phyloP scores from a whole-genome alignment of 2,113 vertebrate species.

The Helogale parvula region DNA sequence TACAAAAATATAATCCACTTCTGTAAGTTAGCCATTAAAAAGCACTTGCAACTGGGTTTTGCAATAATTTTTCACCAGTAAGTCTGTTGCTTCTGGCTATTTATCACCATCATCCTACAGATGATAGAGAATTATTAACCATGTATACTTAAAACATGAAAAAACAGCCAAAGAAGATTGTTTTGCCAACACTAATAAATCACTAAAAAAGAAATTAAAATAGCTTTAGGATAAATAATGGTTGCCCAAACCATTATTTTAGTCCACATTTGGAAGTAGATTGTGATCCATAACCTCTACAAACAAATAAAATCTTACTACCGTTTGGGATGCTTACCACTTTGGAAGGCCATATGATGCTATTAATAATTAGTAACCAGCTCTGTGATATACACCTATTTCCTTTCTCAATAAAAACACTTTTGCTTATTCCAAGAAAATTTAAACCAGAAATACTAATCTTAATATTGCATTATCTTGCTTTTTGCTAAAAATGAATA shows the following conservation, averaged over 20 bases:
- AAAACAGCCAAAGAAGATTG: constrained; percentile 68
- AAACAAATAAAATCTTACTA: constrained; percentile 71
- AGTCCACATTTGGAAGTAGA: constrained; percentile 63
- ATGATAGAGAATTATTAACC: constrained; percentile 75
- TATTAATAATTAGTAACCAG: constrained; percentile 63
- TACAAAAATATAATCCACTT: constrained; percentile 58
- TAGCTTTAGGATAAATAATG: constrained; percentile 74
- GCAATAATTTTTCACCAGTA: constrained; percentile 79
- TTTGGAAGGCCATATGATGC: constrained; percentile 1
- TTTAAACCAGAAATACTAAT: constrained; percentile 42
- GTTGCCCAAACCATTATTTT: constrained; percentile 69
- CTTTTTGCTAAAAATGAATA: constrained; percentile 66
- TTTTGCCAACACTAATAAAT: constrained; percentile 79
- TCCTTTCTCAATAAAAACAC: constrained; percentile 32
- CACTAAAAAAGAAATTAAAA: constrained; percentile 81
- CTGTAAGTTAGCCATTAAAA: constrained; percentile 71
- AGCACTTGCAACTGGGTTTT: constrained; percentile 72
- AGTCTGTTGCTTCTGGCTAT: constrained; percentile 72
- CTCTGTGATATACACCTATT: not conserved
- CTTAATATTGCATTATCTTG: constrained; percentile 51
- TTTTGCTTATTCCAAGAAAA: not conserved
- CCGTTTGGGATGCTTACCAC: constrained; percentile 51
- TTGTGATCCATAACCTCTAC: constrained; percentile 70
- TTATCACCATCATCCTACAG: constrained; percentile 61
- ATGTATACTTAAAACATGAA: constrained; percentile 72